A percentile compares a stretch with the other conserved stretches of the same genome.
Evolutionary conservation across 2,113 vertebrate genomes (phyloP).

Genomic region (Irena cyanogastra): DNA sequence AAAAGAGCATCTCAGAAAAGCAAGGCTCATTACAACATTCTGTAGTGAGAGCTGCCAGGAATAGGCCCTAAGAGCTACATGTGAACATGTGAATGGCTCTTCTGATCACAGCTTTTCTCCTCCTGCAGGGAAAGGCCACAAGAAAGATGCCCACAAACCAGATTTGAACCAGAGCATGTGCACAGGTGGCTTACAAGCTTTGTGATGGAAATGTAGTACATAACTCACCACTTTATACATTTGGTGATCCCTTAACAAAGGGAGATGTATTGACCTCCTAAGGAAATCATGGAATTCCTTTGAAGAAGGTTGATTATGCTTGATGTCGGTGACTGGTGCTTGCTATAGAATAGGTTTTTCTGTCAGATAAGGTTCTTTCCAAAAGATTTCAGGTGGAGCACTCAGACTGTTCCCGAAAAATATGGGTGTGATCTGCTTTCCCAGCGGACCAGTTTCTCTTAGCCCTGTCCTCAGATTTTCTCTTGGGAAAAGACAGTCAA

Average conservation of each 20-base stretch:
- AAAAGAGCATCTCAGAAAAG: background rate
- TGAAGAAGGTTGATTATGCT: background rate
- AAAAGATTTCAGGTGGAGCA: background rate
- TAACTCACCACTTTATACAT: background rate
- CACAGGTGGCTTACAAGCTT: background rate
- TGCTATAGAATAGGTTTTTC: background rate
- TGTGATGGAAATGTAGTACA: background rate
- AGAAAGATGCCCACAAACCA: background rate
- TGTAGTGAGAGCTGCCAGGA: background rate
- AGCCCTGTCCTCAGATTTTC: background rate
- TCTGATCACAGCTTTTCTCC: background rate
- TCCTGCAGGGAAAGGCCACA: background rate
- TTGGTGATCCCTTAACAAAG: background rate
- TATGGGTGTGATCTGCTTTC: background rate
- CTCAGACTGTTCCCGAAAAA: background rate
- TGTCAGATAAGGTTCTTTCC: background rate
- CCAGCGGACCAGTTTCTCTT: background rate
- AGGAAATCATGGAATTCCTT: background rate
- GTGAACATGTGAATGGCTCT: background rate
- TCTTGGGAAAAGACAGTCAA: background rate
- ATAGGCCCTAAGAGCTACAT: background rate
- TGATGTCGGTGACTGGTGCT: background rate
- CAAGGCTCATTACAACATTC: background rate
- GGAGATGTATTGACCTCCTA: fast-evolving
- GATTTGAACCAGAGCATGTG: background rate